A percentile compares a stretch with the other conserved stretches of the same genome.
These are phyloP conservation scores for Mermis nigrescens DNA, from an alignment of 2,888 invertebrate genomes.

Conservation along the genomic window DNA sequence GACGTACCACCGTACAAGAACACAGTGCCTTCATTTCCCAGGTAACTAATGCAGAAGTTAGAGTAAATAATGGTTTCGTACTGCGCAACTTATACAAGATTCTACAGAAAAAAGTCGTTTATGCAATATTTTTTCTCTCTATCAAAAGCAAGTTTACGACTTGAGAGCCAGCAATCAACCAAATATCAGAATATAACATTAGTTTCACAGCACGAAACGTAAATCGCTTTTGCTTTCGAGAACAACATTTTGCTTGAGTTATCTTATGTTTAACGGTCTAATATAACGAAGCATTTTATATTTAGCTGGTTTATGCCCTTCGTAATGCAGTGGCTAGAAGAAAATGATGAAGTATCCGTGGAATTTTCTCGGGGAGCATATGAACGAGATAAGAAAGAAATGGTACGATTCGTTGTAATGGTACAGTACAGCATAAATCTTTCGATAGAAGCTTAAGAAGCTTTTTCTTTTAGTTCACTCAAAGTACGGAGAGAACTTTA, in stretches of 20 bases:
- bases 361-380: constrained; percentile 97
- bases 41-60: constrained; percentile 43
- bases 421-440: not conserved
- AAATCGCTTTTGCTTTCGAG: too few relatives aligned
- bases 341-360: constrained; percentile 94
- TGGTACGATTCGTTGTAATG: constrained; percentile 30
- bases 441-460: not conserved
- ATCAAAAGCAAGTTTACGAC: too few relatives aligned
- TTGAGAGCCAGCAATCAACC: too few relatives aligned
- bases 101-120: too few relatives aligned
- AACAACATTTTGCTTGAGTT: too few relatives aligned
- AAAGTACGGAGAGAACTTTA: constrained; percentile 90
- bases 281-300: too few relatives aligned
- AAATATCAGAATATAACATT: too few relatives aligned
- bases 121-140: too few relatives aligned
- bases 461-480: constrained; percentile 59
- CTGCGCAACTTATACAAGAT: too few relatives aligned
- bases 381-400: constrained; percentile 83
- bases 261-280: too few relatives aligned
- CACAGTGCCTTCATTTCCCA: constrained; percentile 91
- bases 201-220: too few relatives aligned
- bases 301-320: constrained; percentile 93
- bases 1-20: constrained; percentile 92
- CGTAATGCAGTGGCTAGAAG: constrained; percentile 99
- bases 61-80: too few relatives aligned